These are phyloP conservation scores for Jordanella pulchra DNA, from an alignment of 2,797 vertebrate genomes.

Conservation along the genomic window DNA sequence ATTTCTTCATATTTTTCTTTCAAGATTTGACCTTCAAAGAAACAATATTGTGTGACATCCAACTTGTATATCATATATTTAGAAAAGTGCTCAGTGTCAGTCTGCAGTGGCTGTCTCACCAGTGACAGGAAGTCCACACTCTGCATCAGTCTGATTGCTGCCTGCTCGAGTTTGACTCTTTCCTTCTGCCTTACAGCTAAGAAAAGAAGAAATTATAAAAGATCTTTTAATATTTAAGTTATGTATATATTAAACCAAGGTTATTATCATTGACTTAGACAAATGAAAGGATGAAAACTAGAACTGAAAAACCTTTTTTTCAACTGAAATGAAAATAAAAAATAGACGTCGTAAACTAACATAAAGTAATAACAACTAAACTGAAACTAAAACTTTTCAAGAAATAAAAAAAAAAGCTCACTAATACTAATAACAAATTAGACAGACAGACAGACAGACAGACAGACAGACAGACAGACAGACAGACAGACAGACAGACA, in stretches of 20 bases:
- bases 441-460: no score
- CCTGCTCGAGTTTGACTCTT: conserved; percentile 78
- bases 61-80: neutral
- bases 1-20: neutral
- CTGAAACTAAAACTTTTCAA: no score
- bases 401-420: no score
- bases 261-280: no score
- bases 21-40: neutral
- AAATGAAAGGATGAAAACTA: no score
- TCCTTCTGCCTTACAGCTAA: conserved; percentile 88
- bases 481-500: no score
- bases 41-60: neutral
- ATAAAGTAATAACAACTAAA: no score
- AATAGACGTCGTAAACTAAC: no score
- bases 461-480: no score
- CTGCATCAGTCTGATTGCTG: conserved; percentile 79
- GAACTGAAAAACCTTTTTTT: no score
- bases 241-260: neutral
- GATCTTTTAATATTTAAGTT: neutral
- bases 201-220: conserved; percentile 18
- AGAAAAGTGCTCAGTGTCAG: neutral
- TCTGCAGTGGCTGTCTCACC: conserved; percentile 51
- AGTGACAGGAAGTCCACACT: conserved; percentile 74
- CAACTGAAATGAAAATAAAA: no score
- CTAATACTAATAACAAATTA: no score